These are phyloP conservation scores for Neolamprologus devosi DNA, from an alignment of 2,113 vertebrate genomes.

Conservation along the genomic window DNA sequence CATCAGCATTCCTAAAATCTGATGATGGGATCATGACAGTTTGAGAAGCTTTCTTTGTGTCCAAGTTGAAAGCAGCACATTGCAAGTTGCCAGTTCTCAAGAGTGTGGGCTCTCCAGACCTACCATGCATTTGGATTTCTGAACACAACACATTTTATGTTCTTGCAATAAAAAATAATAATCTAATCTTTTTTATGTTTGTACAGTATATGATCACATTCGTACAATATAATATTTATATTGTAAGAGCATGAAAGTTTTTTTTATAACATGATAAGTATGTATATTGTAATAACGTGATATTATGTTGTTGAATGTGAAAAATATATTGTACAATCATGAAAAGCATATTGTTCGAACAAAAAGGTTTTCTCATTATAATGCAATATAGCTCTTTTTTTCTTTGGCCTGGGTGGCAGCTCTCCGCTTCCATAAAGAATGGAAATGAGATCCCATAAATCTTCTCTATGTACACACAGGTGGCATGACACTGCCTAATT, in stretches of 20 bases:
- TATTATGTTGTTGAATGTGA: not conserved
- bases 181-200: not conserved
- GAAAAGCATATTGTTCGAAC: not conserved
- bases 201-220: not conserved
- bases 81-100: not conserved
- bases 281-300: not conserved
- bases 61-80: not conserved
- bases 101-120: accelerated
- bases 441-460: not conserved
- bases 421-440: not conserved
- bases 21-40: not conserved
- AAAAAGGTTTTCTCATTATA: accelerated
- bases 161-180: not conserved
- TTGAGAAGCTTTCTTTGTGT: not conserved
- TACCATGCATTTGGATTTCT: accelerated
- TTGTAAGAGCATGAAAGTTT: accelerated
- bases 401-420: not conserved
- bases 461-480: not conserved
- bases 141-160: not conserved
- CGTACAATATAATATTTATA: not conserved
- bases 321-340: accelerated
- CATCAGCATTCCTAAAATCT: not conserved
- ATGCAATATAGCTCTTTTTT: accelerated
- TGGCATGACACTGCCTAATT: not conserved
- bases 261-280: not conserved